A percentile compares a stretch with the other conserved stretches of the same genome.
Evolutionary conservation across 2,113 vertebrate species (phyloP).

Genomic region (Corythaeola cristata): DNA sequence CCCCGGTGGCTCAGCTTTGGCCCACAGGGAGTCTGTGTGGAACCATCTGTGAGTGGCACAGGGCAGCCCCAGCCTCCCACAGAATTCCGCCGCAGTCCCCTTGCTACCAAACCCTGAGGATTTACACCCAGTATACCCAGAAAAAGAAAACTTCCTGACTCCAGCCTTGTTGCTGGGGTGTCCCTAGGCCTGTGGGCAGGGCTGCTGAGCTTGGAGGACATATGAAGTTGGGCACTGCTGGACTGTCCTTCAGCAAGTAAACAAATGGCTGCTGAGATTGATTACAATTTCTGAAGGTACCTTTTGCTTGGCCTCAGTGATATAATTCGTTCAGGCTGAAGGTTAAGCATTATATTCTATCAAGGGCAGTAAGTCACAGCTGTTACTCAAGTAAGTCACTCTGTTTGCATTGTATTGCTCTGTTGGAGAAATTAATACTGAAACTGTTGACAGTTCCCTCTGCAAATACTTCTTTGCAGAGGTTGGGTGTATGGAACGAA

Average conservation of each 20-base stretch:
- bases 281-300: background rate
- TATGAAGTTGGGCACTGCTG: fast-evolving
- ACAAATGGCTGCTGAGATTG: background rate
- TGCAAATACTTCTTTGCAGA: background rate
- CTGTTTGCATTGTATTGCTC: background rate
- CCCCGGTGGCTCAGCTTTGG: background rate
- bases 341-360: background rate
- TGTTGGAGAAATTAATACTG: background rate
- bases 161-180: background rate
- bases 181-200: background rate
- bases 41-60: too few relatives aligned
- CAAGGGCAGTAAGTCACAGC: background rate
- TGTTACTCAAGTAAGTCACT: background rate
- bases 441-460: background rate
- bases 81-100: background rate
- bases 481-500: background rate
- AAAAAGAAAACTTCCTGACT: background rate
- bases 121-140: background rate
- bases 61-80: background rate
- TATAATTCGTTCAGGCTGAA: background rate
- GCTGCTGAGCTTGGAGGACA: fast-evolving
- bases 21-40: fast-evolving
- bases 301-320: background rate
- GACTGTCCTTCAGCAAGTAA: background rate
- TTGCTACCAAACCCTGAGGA: background rate